Conservation (phyloP, 2,113 vertebrate genomes). For the Oncorhynchus gorbuscha region DNA sequence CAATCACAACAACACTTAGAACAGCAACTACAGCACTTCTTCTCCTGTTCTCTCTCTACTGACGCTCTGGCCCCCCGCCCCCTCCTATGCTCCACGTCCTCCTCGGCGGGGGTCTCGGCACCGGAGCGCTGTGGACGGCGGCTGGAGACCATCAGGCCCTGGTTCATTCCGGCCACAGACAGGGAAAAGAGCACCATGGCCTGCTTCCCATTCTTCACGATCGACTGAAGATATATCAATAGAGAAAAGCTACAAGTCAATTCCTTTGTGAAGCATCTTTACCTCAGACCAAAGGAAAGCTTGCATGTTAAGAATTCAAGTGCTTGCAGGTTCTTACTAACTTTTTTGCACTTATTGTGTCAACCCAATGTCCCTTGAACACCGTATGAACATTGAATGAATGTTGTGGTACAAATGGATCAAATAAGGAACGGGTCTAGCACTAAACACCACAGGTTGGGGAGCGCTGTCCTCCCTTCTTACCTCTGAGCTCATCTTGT, state of each 20-base stretch:
- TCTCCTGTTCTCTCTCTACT: constrained; percentile 61
- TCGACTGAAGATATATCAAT: constrained; percentile 71
- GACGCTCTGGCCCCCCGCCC: constrained; percentile 56
- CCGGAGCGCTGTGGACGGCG: constrained; percentile 67
- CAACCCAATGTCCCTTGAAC: no score
- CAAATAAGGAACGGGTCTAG: no score
- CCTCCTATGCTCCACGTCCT: constrained; percentile 56
- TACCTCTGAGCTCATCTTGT: constrained; percentile 82
- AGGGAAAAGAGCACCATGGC: constrained; percentile 95
- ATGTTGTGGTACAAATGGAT: no score
- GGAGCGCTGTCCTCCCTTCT: constrained; percentile 3
- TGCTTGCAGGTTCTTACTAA: no score
- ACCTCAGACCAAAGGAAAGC: no score
- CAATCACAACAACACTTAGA: constrained; percentile 85
- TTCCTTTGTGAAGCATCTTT: no score
- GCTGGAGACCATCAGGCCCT: constrained; percentile 83
- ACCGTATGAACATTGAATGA: no score
- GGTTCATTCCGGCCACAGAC: constrained; percentile 89
- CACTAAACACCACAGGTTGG: no score
- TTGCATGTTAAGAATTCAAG: no score
- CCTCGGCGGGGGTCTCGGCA: constrained; percentile 62
- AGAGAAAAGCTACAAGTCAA: no score
- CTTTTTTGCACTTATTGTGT: no score
- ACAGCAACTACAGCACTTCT: constrained; percentile 80
- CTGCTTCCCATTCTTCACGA: constrained; percentile 86